Conservation (phyloP, 2,113 vertebrate genomes). For the Oophaga pumilio region DNA sequence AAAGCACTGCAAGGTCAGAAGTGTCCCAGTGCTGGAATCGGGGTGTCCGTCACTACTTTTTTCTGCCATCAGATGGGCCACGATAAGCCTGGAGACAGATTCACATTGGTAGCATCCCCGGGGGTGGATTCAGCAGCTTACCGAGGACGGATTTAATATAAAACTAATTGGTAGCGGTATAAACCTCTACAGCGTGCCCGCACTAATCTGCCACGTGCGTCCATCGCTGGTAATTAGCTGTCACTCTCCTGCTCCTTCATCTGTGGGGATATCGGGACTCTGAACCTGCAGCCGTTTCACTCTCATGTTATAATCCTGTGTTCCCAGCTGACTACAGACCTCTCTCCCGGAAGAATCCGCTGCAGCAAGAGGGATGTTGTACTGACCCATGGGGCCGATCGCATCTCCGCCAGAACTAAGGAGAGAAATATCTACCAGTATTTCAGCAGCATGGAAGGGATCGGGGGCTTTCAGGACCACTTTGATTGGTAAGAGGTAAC, state of each 20-base stretch:
- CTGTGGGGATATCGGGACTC: background rate
- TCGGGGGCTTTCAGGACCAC: slow-evolving; percentile 87
- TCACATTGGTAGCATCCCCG: too few relatives aligned
- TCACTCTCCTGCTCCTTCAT: background rate
- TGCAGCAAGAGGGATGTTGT: slow-evolving; percentile 73
- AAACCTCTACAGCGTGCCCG: background rate
- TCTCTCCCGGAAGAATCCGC: slow-evolving; percentile 77
- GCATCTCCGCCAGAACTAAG: slow-evolving; percentile 64
- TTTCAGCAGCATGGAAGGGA: slow-evolving; percentile 76
- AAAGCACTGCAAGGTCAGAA: too few relatives aligned
- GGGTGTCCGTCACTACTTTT: too few relatives aligned
- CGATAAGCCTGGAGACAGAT: too few relatives aligned
- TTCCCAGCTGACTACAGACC: slow-evolving; percentile 75
- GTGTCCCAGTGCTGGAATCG: too few relatives aligned
- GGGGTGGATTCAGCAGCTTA: too few relatives aligned
- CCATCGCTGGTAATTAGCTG: background rate
- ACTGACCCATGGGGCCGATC: slow-evolving; percentile 70
- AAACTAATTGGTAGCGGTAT: background rate
- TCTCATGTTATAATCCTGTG: background rate
- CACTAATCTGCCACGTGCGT: background rate
- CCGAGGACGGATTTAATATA: too few relatives aligned
- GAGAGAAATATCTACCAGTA: slow-evolving; percentile 77
- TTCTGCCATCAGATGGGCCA: too few relatives aligned
- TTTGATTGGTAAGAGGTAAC: slow-evolving; percentile 80
- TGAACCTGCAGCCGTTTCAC: background rate